phyloP scores from a whole-genome alignment of 2,113 vertebrate genomes.

The Menura novaehollandiae region DNA sequence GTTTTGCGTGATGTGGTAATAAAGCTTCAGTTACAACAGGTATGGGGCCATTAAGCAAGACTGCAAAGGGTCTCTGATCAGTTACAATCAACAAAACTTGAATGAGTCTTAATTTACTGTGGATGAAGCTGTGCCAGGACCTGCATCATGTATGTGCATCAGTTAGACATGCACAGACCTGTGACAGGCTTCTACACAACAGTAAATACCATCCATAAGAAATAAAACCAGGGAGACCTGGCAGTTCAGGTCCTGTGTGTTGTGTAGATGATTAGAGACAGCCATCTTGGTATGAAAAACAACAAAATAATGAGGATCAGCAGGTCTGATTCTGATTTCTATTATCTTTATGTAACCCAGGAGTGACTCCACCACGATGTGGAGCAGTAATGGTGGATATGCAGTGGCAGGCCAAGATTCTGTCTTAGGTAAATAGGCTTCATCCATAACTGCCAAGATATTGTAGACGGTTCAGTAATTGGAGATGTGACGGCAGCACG shows the following conservation, averaged over 20 bases:
- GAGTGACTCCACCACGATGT: slow-evolving; percentile 30
- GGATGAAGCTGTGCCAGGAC: background rate
- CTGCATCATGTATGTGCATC: slow-evolving; percentile 4
- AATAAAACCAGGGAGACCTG: background rate
- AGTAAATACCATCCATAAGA: background rate
- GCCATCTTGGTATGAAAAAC: slow-evolving; percentile 27
- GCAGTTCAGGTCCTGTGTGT: background rate
- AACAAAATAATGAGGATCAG: slow-evolving; percentile 47
- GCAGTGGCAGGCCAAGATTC: slow-evolving; percentile 6
- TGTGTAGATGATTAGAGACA: background rate
- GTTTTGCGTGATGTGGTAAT: background rate
- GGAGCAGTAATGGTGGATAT: slow-evolving; percentile 4
- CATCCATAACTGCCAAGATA: background rate
- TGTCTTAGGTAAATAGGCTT: slow-evolving; percentile 34
- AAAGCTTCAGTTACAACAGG: background rate
- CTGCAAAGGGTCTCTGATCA: slow-evolving; percentile 45
- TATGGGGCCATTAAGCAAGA: background rate
- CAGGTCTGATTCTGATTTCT: slow-evolving; percentile 51
- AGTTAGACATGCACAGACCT: slow-evolving; percentile 20
- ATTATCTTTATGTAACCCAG: slow-evolving; percentile 43
- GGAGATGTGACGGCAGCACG: background rate
- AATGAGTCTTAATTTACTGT: background rate
- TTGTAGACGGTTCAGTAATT: background rate
- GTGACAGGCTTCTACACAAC: background rate
- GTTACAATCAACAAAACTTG: background rate